These are phyloP conservation scores for Thamnophis elegans DNA, from an alignment of 2,797 vertebrate species.

Conservation along the genomic window DNA sequence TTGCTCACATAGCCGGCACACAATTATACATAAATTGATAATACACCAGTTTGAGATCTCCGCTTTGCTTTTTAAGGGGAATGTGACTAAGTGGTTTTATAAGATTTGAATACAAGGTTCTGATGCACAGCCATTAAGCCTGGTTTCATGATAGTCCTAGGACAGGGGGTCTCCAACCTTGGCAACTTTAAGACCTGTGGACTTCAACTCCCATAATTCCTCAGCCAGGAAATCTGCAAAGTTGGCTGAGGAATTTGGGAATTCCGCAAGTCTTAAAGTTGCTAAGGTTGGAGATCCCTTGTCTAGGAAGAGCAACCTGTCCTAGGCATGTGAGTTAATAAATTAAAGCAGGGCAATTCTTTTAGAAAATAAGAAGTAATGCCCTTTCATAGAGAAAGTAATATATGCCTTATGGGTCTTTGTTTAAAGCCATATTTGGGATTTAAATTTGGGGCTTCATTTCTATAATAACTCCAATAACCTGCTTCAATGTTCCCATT, in stretches of 20 bases:
- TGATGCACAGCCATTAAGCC: not conserved
- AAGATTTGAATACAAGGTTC: not conserved
- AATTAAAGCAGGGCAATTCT: not conserved
- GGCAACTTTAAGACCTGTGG: too few species aligned
- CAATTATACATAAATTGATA: not conserved
- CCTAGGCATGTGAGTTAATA: not conserved
- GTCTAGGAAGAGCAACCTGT: not conserved
- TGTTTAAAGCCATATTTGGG: not conserved
- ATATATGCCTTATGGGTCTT: not conserved
- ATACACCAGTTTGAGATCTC: not conserved
- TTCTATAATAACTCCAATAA: not conserved
- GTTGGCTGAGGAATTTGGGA: too few species aligned
- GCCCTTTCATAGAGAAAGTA: not conserved
- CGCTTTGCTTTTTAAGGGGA: not conserved
- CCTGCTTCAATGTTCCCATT: not conserved
- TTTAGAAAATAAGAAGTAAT: not conserved
- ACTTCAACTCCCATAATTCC: too few species aligned
- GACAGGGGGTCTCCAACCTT: too few species aligned
- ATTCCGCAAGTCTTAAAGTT: too few species aligned
- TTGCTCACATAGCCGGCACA: not conserved
- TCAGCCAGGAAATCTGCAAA: too few species aligned
- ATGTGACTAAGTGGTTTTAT: not conserved
- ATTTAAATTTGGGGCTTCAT: not conserved
- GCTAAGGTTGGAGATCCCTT: too few species aligned
- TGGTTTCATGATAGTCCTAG: not conserved